Evolutionary conservation across 2,888 invertebrate species (phyloP), one percentile per base, ranked within the genome.

Genomic region (Gibbula magus): DNA sequence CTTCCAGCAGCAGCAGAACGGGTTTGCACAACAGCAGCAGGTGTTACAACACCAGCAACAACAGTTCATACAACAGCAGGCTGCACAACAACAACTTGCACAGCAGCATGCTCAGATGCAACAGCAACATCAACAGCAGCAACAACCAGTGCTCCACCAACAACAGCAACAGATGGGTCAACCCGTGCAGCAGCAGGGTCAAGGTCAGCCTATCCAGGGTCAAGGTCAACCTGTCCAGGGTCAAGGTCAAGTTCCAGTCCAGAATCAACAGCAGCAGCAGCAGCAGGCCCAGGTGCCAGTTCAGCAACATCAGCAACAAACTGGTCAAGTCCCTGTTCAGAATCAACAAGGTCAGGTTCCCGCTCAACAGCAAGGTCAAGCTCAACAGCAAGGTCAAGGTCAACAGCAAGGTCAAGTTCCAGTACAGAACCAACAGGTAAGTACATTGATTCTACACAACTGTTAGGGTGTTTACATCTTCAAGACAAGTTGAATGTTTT

Each of bases 221-320:
- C 77, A 66, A 52, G 54, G n/a, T 25, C 35, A 56, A 20, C 51
- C 18, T 18, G 25, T 29, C 45, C 74, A 67, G n/a, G 70, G 25
- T 22, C 73, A 78, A 66, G 75, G 74, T 52, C 75, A 74, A 51
- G 25, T 22, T 52, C 78, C 76, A 76, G 51, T 51, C 29, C 77
- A 80, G 53, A 77, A 81, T n/a, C 77, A 77, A n/a, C 79, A 79
- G 56, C 82, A 81, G 52, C 79, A 79, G 39, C 83, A 79, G 52
- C 82, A 85, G 54, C 89, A 88, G 25, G 87, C 88, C 29, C 87
- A 88, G 53, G 77, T 78, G 66, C 61, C 74, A 4, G 80, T 25
- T 22, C 79, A 53, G 32, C 78, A 82, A 56, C 79, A 74, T 74
- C 83, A 82, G 77, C 79, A 67, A 20, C 80, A 81, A 22, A 35